These are phyloP conservation scores for Halichoeres trimaculatus DNA, from an alignment of 2,113 vertebrate genomes.

Conservation along the genomic window DNA sequence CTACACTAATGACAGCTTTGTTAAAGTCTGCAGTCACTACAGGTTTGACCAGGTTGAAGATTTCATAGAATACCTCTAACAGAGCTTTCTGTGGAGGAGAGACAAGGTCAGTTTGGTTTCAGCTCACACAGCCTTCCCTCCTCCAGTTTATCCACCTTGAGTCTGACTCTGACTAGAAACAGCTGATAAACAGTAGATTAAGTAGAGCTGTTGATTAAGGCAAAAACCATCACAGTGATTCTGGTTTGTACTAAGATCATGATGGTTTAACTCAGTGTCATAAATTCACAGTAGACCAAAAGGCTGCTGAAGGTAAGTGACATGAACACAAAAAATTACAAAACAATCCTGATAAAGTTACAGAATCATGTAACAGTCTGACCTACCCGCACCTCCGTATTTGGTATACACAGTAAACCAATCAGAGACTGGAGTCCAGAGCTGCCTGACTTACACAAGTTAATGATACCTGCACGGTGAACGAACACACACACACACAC, in stretches of 20 bases:
- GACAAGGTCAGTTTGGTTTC: neutral
- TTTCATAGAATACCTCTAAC: conserved; percentile 96
- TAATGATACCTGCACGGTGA: conserved; percentile 91
- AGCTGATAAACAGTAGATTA: too few relatives aligned
- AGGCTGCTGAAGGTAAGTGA: too few relatives aligned
- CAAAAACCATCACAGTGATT: too few relatives aligned
- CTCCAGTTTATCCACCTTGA: too few relatives aligned
- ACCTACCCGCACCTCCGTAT: conserved; percentile 98
- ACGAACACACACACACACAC: too few relatives aligned
- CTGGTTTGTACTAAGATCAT: too few relatives aligned
- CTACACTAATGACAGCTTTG: conserved; percentile 95
- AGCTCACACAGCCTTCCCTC: conserved; percentile 25
- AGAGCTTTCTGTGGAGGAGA: conserved; percentile 85
- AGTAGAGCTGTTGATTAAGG: too few relatives aligned
- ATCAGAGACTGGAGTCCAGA: conserved; percentile 98
- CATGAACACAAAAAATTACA: too few relatives aligned
- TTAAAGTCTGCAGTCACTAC: conserved; percentile 93
- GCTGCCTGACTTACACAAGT: conserved; percentile 95
- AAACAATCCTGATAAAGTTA: too few relatives aligned
- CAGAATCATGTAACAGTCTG: neutral
- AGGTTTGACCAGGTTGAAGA: conserved; percentile 92
- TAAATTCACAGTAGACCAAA: too few relatives aligned
- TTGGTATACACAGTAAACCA: conserved; percentile 98
- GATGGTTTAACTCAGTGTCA: too few relatives aligned
- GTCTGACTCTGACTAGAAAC: too few relatives aligned